Conservation (phyloP, 2,113 vertebrate species). For the Heloderma charlesbogerti region DNA sequence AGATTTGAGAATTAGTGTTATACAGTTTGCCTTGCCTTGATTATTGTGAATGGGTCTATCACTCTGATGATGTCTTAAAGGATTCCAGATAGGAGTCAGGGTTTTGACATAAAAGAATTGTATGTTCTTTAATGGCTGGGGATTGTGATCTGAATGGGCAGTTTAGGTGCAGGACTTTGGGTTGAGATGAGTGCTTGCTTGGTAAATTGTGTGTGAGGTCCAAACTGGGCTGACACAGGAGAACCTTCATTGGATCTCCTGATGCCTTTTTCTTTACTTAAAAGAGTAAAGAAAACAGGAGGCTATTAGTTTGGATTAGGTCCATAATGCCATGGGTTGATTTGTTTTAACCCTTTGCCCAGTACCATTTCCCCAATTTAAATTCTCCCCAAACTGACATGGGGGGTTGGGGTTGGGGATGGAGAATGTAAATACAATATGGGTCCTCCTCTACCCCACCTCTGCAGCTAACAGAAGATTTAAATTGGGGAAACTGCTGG, state of each 20-base stretch:
- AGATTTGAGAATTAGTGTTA: background rate
- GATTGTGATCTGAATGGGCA: background rate
- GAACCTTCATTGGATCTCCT: background rate
- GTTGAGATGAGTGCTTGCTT: background rate
- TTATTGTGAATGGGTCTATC: background rate
- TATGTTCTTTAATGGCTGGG: background rate
- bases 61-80: background rate
- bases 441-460: background rate
- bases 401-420: background rate
- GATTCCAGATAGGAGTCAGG: background rate
- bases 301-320: background rate
- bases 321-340: background rate
- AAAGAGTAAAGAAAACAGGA: background rate
- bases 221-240: background rate
- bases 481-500: background rate
- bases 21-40: background rate
- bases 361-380: background rate
- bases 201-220: background rate
- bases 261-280: background rate
- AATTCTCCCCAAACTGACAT: background rate
- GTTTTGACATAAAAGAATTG: background rate
- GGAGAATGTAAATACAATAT: background rate
- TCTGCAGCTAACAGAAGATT: background rate
- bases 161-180: background rate
- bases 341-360: background rate